Percentiles rank a stretch among this genome's conserved stretches.
Evolutionary conservation across 2,113 vertebrate species (phyloP).

Genomic region (Elephas maximus): DNA sequence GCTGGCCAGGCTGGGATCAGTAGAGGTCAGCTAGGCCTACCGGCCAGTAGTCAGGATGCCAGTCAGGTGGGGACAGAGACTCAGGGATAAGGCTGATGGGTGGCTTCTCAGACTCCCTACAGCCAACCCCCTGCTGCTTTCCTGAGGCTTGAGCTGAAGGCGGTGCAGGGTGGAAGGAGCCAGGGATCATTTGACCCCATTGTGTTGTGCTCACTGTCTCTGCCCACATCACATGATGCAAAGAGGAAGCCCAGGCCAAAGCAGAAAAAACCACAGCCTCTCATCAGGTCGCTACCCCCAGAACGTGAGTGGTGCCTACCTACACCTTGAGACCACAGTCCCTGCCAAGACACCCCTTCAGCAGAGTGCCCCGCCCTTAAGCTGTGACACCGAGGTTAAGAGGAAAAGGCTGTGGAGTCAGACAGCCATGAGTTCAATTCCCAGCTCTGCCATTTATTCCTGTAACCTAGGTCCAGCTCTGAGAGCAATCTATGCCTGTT

Average conservation of each 20-base stretch:
- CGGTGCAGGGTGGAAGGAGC: not conserved
- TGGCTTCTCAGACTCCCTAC: not conserved
- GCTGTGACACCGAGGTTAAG: not conserved
- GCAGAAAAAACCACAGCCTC: not conserved
- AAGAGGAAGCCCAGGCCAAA: not conserved
- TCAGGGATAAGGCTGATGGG: not conserved
- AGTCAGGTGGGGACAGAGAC: not conserved
- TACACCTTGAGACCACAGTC: not conserved
- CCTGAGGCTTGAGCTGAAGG: not conserved
- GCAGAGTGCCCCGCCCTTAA: not conserved
- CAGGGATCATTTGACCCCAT: no score
- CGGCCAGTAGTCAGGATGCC: not conserved
- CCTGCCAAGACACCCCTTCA: not conserved
- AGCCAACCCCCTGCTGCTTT: not conserved
- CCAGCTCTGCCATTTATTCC: slow-evolving; percentile 1
- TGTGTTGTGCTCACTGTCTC: not conserved
- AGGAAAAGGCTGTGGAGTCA: not conserved
- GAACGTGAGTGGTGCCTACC: no score
- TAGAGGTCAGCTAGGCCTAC: not conserved
- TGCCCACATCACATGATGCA: not conserved
- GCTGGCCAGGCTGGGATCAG: not conserved
- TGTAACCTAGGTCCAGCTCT: slow-evolving; percentile 2
- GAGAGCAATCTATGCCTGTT: slow-evolving; percentile 32
- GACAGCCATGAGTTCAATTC: not conserved
- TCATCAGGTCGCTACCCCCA: not conserved